Base-by-base conservation (phyloP, 2,888 invertebrate species). In the Chymomyza amoena region DNA sequence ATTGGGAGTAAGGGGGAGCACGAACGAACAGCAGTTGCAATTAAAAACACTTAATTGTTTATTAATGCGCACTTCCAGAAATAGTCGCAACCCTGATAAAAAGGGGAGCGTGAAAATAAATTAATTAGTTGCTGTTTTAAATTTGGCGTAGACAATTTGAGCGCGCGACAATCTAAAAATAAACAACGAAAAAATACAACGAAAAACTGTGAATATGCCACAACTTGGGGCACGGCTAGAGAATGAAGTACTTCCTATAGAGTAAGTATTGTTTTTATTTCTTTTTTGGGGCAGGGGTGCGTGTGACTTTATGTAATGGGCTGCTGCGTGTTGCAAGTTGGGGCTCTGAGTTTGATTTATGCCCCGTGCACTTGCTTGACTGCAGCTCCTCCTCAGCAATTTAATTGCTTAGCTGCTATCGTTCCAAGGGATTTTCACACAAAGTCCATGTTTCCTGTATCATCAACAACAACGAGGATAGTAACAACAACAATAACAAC, bases 101-200 rank as follows among this genome's bases (percentile, higher is more conserved):
- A 61, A 45, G 18, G 18, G 28, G 45, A 73, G 85, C 73, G 87
- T 76, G 78, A 81, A 83, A 85, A 75, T 72, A 69, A 75, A 86
- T 85, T 86, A 87, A 87, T 85, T 85, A 80, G 78, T 77, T 85
- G 82, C 86, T 77, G 76, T 71, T 86, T 85, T 76, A 79, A 87
- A 86, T 81, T 78, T 61, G 86, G 77, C 84, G 75, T 80, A 85
- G 86, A 79, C 84, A 71, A 86, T 86, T 87, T 75, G 84, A 78
- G 76, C 39, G 39, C 39, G 39, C 39, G 39, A 45, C 39, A 45
- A 45, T 20, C 57, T 20, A 68, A 74, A 81, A 81, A 81, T 77
- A 79, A 77, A 45, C 28, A 28, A 28, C 28, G 1, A 32, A 9
- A 32, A 32, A 32, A 32, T 1, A 32, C 32, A 1, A 32, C 39